Percentiles rank a stretch among this genome's conserved stretches.
These are phyloP conservation scores for Drosophila ficusphila DNA, from an alignment of 1,140 invertebrate genomes.

Conservation along the genomic window DNA sequence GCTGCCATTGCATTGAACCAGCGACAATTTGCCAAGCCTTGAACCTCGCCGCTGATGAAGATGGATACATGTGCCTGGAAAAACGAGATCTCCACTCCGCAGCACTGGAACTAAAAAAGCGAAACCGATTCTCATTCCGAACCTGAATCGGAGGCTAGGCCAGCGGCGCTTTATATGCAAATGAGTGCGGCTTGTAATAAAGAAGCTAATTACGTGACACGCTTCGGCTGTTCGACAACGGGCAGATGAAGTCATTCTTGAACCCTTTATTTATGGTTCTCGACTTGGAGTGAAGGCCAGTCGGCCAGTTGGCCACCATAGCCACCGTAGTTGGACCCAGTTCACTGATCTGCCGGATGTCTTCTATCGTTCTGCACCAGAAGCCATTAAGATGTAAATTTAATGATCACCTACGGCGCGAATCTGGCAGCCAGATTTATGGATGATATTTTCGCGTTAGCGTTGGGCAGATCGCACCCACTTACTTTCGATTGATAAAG, in stretches of 20 bases:
- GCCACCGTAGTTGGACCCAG: conserved; percentile 27
- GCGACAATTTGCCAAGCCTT: conserved; percentile 74
- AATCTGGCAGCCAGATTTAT: conserved; percentile 61
- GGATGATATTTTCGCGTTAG: conserved; percentile 57
- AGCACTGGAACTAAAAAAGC: not conserved
- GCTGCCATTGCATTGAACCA: conserved; percentile 53
- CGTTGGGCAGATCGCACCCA: conserved; percentile 43
- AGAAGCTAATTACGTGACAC: conserved; percentile 75
- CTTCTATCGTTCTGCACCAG: conserved; percentile 57
- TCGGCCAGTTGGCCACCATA: not conserved
- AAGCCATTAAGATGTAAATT: conserved; percentile 78
- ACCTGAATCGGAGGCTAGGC: conserved; percentile 37
- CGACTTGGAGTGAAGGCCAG: conserved; percentile 50
- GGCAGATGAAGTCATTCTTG: conserved; percentile 65
- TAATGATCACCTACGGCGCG: conserved; percentile 51
- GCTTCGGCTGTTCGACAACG: conserved; percentile 62
- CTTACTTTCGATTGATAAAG: conserved; percentile 14
- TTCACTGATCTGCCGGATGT: conserved; percentile 69
- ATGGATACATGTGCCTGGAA: conserved; percentile 39
- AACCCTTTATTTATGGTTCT: conserved; percentile 68
- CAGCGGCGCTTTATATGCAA: conserved; percentile 65
- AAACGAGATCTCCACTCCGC: conserved; percentile 18
- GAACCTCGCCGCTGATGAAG: conserved; percentile 61
- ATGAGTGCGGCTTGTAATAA: conserved; percentile 61
- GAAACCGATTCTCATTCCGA: conserved; percentile 4